Base-by-base conservation (phyloP, 2,888 invertebrate genomes). In the Metacarcinus magister region DNA sequence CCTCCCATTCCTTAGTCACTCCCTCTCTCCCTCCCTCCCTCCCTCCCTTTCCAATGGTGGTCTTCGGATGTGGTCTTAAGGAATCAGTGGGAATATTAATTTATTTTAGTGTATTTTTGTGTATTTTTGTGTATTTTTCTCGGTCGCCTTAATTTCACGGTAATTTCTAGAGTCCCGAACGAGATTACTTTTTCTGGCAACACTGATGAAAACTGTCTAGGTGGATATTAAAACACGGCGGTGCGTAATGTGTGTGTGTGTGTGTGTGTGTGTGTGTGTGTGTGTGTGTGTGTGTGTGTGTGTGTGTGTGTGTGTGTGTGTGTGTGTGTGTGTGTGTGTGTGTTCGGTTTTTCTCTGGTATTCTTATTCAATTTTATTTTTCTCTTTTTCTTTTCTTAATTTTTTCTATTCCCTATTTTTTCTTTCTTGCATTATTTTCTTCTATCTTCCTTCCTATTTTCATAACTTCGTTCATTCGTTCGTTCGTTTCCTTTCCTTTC, bases 181-280 rank as follows among this genome's bases (percentile, higher is more conserved):
- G 32, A 82, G 82, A 82, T 82, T 82, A 82, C 82, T 82, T 82
- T 82, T 67, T 82, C 82, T 82, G 82, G 16, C 82, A 32, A 32
- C 82, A 10, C 82, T 82, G 32, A 82, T 82, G 82, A 82, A 82
- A 82, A 82, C 82, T 82, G 82, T 82, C 82, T 32, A 2, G 5
- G 32, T 82, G 32, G 82, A 82, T 82, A 82, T 82, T 82, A 82
- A 82, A 82, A 82, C 82, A 82, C 32, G 82, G 82, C 82, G 82
- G 82, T 82, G 82, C 82, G 28, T 28, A 32, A 10, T 32, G 82
- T 82, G 82, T 82, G 82, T 82, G 82, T 82, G 82, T 82, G 82
- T 82, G 82, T 82, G 82, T 82, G 82, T 82, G 82, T 82, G 82
- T 82, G 82, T 82, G 82, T 82, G 82, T 82, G 82, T 82, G 82